phyloP scores from a whole-genome alignment of 2,113 vertebrate genomes.

The Eclectus roratus region DNA sequence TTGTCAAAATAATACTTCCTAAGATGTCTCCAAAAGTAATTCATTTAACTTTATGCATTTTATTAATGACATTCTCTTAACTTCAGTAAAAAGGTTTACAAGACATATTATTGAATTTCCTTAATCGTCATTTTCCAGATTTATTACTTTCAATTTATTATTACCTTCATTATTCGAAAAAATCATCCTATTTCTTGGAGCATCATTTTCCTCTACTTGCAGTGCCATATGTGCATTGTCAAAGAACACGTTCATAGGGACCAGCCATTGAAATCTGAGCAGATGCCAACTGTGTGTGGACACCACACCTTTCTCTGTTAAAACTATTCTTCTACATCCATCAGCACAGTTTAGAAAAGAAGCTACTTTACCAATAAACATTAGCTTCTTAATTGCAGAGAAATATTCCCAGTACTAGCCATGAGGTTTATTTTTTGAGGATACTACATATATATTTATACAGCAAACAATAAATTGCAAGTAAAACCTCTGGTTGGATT shows the following conservation, averaged over 20 bases:
- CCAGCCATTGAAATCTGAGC: neutral
- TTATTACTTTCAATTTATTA: neutral
- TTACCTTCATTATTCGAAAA: neutral
- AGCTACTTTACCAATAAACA: neutral
- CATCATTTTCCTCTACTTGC: neutral
- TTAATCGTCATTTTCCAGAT: neutral
- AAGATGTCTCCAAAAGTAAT: neutral
- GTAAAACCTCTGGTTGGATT: neutral
- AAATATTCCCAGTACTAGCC: neutral
- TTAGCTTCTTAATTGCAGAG: neutral
- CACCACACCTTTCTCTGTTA: neutral
- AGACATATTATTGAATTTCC: neutral
- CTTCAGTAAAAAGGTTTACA: constrained; percentile 8
- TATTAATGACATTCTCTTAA: constrained; percentile 7
- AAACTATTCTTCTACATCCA: neutral
- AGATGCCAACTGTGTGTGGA: neutral
- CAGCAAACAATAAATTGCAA: neutral
- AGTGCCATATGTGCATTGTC: neutral
- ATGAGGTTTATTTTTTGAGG: neutral
- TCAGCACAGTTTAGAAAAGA: neutral
- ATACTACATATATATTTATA: neutral
- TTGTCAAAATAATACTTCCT: constrained; percentile 45
- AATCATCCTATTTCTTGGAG: neutral
- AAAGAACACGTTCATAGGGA: neutral
- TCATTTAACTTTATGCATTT: constrained; percentile 7